phyloP scores from a whole-genome alignment of 2,797 vertebrate species.

The Pantherophis alleghaniensis region DNA sequence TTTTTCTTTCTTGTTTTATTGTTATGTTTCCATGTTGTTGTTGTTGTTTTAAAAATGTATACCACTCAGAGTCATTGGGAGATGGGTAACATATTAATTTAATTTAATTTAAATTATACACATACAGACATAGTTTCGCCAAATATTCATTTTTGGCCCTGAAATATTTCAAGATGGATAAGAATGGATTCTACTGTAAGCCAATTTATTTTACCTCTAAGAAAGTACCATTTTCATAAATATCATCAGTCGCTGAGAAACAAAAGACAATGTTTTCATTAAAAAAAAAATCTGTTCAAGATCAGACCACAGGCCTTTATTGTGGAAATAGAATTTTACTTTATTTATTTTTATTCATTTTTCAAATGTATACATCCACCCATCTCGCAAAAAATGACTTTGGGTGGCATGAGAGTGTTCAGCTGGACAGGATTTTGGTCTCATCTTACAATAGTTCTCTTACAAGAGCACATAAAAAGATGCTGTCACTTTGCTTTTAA shows the following conservation, averaged over 20 bases:
- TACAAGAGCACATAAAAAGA: neutral
- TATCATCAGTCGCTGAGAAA: neutral
- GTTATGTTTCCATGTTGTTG: neutral
- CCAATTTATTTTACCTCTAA: neutral
- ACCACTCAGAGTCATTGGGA: neutral
- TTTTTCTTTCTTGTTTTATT: neutral
- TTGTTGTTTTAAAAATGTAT: neutral
- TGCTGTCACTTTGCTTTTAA: neutral
- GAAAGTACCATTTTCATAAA: neutral
- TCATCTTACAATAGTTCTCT: neutral
- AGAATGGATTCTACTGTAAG: neutral
- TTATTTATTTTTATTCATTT: neutral
- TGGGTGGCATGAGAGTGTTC: neutral
- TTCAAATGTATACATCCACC: neutral
- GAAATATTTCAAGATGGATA: neutral
- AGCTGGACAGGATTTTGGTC: neutral
- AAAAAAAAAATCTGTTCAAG: neutral
- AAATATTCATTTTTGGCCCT: neutral
- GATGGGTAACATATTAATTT: neutral
- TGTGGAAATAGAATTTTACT: neutral
- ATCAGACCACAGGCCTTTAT: neutral
- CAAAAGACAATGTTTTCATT: neutral
- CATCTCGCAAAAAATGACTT: neutral
- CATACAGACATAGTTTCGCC: neutral
- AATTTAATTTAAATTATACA: neutral